These are phyloP conservation scores for Elaphurus davidianus DNA, from an alignment of 2,113 vertebrate genomes.

Conservation along the genomic window DNA sequence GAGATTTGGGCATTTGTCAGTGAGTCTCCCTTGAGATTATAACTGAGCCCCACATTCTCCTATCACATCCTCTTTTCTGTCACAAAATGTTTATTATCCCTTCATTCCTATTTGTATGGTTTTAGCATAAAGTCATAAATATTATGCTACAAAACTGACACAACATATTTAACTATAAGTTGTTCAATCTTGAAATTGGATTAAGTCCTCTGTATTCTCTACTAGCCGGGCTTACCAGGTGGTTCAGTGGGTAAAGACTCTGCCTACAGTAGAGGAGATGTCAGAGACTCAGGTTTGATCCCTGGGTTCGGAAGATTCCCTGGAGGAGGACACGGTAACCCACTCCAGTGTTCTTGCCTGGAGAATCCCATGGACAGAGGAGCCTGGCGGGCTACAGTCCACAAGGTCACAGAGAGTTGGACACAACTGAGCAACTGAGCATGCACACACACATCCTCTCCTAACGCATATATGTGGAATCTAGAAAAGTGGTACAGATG, in stretches of 20 bases:
- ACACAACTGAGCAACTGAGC: background rate
- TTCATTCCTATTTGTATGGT: background rate
- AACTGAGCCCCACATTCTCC: background rate
- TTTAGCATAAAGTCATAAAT: background rate
- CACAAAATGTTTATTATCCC: background rate
- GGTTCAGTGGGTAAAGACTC: background rate
- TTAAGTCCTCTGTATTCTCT: background rate
- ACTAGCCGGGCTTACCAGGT: background rate
- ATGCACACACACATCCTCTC: background rate
- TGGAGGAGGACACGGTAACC: background rate
- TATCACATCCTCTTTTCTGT: background rate
- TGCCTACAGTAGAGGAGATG: background rate
- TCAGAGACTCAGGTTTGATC: background rate
- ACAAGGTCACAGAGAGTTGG: background rate
- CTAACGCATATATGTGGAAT: accelerated
- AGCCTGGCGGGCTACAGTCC: background rate
- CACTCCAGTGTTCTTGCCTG: background rate
- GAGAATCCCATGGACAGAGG: background rate
- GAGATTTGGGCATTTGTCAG: background rate
- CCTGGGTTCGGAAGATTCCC: background rate
- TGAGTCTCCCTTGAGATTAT: background rate
- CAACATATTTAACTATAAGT: background rate
- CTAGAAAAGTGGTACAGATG: background rate
- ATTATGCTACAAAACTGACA: background rate
- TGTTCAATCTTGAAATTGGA: background rate